phyloP scores from a whole-genome alignment of 2,797 vertebrate genomes.

The Malurus splendens region DNA sequence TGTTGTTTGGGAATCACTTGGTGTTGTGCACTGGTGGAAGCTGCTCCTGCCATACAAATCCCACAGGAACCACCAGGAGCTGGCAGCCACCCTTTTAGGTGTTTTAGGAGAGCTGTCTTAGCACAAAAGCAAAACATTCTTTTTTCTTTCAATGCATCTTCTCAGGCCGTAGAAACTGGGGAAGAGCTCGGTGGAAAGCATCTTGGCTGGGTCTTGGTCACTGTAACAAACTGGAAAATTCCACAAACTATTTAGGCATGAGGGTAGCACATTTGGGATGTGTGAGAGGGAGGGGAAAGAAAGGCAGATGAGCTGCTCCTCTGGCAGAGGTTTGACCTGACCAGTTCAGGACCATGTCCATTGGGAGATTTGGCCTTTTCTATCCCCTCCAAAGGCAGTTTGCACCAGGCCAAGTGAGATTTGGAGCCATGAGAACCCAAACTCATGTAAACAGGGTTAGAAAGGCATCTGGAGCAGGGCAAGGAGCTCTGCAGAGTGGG shows the following conservation, averaged over 20 bases:
- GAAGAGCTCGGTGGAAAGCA: not conserved
- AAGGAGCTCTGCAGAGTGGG: rapidly evolving
- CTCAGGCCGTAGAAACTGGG: not conserved
- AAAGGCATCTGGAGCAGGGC: not conserved
- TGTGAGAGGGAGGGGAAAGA: not conserved
- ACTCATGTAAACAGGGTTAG: not conserved
- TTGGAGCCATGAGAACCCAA: not conserved
- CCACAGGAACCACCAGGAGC: not conserved
- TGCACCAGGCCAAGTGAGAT: not conserved
- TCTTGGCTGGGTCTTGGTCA: not conserved
- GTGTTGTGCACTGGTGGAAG: not conserved
- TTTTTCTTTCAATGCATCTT: not conserved
- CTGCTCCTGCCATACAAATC: not conserved
- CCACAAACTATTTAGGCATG: not conserved
- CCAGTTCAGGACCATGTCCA: not conserved
- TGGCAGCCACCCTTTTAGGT: rapidly evolving
- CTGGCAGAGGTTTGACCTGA: rapidly evolving
- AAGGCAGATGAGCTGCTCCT: not conserved
- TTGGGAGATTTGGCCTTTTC: not conserved
- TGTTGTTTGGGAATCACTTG: not conserved
- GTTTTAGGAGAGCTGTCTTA: not conserved
- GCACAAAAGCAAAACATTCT: rapidly evolving
- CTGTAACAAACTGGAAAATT: not conserved
- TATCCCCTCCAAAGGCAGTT: not conserved
- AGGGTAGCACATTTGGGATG: rapidly evolving